Conservation (phyloP, 35 echinoderm and acorn worm species). For the Amphiura filiformis region DNA sequence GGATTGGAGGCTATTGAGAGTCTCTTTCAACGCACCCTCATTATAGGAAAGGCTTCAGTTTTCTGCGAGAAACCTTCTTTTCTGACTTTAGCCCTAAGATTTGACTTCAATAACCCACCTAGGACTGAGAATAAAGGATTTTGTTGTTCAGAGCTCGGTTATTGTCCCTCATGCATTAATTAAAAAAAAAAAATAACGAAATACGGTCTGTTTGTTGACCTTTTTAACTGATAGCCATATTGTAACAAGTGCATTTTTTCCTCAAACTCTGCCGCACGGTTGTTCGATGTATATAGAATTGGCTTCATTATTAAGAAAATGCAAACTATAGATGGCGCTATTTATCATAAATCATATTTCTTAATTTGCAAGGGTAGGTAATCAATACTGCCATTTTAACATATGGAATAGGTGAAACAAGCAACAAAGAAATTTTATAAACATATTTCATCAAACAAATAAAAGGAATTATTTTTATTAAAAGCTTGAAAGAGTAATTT, state of each 20-base stretch:
- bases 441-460: too few relatives aligned
- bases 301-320: too few relatives aligned
- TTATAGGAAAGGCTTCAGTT: background rate
- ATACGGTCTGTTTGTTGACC: background rate
- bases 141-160: constrained; percentile 22
- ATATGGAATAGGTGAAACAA: too few relatives aligned
- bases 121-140: background rate
- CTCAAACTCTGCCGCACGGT: too few relatives aligned
- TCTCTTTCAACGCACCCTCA: background rate
- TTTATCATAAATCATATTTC: too few relatives aligned
- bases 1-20: constrained; percentile 22
- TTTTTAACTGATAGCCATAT: constrained; percentile 11
- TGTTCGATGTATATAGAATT: too few relatives aligned
- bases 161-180: constrained; percentile 16
- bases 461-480: too few relatives aligned
- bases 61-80: background rate
- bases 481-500: too few relatives aligned
- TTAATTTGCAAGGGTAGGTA: too few relatives aligned
- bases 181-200: background rate
- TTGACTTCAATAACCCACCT: background rate
- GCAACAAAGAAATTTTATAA: too few relatives aligned
- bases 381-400: too few relatives aligned
- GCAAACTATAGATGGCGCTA: too few relatives aligned
- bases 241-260: background rate
- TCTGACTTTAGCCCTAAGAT: background rate